Conservation (phyloP, 2,113 vertebrate species). For the Platanista minor region DNA sequence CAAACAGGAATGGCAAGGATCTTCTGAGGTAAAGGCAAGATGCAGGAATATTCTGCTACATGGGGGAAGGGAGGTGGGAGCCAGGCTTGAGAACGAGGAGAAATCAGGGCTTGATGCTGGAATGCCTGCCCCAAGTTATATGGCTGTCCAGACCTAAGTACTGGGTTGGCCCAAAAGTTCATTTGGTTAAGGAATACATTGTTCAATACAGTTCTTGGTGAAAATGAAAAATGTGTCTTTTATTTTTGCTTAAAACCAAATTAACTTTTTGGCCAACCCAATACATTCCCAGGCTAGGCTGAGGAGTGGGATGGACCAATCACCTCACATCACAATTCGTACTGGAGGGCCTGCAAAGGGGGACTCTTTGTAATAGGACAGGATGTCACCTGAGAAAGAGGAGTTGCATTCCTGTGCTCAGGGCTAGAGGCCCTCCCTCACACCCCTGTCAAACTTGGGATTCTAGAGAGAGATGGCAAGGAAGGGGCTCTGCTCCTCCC, state of each 20-base stretch:
- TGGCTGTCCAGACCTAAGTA: not conserved
- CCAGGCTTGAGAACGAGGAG: not conserved
- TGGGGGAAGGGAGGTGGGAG: not conserved
- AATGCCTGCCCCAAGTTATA: not conserved
- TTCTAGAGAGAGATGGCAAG: not conserved
- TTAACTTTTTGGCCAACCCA: no score
- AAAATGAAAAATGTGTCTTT: no score
- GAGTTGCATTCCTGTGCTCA: not conserved
- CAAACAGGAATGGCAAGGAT: not conserved
- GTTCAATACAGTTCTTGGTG: no score
- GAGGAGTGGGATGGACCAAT: not conserved
- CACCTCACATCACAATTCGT: not conserved
- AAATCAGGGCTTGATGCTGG: not conserved
- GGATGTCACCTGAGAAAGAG: not conserved
- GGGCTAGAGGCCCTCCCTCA: not conserved
- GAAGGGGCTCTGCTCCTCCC: not conserved
- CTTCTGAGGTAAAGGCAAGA: not conserved
- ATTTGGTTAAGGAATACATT: no score
- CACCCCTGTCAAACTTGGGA: not conserved
- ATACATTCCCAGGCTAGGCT: not conserved
- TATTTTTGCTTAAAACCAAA: no score
- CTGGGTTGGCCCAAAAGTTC: no score
- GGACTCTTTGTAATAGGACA: not conserved
- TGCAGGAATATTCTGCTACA: not conserved
- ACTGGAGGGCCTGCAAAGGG: not conserved